Evolutionary conservation across 2,797 vertebrate genomes (phyloP).

Genomic region (Megalops cyprinoides): DNA sequence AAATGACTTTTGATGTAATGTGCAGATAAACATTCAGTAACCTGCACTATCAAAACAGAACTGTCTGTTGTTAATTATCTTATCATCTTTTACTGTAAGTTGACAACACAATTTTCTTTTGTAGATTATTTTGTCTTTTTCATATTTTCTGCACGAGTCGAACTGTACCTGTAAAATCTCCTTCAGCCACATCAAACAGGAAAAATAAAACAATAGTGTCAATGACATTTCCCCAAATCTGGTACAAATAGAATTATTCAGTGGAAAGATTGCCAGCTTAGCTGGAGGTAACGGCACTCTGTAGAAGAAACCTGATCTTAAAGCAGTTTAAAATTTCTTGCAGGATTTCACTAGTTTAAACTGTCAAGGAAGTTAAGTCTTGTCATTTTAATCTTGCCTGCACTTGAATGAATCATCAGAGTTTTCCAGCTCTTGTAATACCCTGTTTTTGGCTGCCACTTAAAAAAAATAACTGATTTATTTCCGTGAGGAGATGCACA

Average conservation of each 20-base stretch:
- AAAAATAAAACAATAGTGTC: slow-evolving; percentile 5
- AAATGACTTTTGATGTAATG: slow-evolving; percentile 3
- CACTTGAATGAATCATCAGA: slow-evolving; percentile 8
- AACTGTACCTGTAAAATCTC: too few relatives aligned
- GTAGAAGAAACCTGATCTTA: slow-evolving; percentile 18
- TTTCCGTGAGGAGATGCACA: slow-evolving; percentile 27
- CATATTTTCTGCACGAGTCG: too few relatives aligned
- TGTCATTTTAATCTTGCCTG: slow-evolving; percentile 28
- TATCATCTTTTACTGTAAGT: too few relatives aligned
- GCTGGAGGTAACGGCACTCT: slow-evolving; percentile 14
- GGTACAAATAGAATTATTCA: slow-evolving; percentile 22
- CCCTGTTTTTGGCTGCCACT: slow-evolving; percentile 20
- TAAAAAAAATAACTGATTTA: slow-evolving; percentile 14
- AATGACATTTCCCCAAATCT: slow-evolving; percentile 24
- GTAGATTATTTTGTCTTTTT: too few relatives aligned
- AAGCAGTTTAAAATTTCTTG: slow-evolving; percentile 19
- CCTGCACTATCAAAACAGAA: not conserved
- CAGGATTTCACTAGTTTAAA: slow-evolving; percentile 23
- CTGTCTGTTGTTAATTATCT: not conserved
- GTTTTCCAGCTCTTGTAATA: slow-evolving; percentile 26
- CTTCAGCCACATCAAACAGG: slow-evolving; percentile 22
- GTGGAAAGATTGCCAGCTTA: slow-evolving; percentile 12
- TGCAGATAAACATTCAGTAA: not conserved
- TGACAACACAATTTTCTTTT: too few relatives aligned
- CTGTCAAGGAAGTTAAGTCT: slow-evolving; percentile 24